A percentile compares a stretch with the other conserved stretches of the same genome.
Conservation (phyloP, 2,113 vertebrate species). For the Pedionomus torquatus region DNA sequence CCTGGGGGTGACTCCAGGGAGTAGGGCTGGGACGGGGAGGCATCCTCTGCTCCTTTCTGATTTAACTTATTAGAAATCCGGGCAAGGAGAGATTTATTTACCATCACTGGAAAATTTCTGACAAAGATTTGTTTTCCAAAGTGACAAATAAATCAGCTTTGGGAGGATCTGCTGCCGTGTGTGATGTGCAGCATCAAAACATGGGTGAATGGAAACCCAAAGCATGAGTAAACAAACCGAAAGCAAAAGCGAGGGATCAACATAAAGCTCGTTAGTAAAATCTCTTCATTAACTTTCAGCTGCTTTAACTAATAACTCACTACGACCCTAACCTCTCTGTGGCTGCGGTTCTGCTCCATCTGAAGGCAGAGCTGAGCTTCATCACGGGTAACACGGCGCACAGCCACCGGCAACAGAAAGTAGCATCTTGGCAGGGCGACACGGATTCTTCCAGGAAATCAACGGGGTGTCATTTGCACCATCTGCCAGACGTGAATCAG, state of each 20-base stretch:
- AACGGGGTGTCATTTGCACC: constrained; percentile 7
- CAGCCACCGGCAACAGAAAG: not conserved
- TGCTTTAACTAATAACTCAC: not conserved
- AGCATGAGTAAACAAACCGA: not conserved
- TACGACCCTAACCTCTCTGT: not conserved
- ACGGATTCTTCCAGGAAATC: not conserved
- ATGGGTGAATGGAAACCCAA: not conserved
- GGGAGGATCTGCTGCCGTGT: not conserved
- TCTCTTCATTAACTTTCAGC: not conserved
- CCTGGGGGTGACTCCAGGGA: rapidly evolving
- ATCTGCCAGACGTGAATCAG: constrained; percentile 12
- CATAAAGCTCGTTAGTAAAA: not conserved
- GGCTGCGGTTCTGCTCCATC: not conserved
- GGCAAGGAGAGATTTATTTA: not conserved
- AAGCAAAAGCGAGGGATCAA: not conserved
- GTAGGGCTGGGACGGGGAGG: rapidly evolving
- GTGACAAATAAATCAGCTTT: too few species aligned
- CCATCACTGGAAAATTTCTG: not conserved
- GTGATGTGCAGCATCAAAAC: not conserved
- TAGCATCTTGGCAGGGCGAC: not conserved
- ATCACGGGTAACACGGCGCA: not conserved
- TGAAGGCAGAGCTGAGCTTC: not conserved
- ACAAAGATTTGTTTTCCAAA: not conserved
- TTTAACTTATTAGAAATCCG: not conserved
- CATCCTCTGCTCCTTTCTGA: not conserved